Conservation (phyloP, 2,797 vertebrate species). For the Oreochromis grahami region DNA sequence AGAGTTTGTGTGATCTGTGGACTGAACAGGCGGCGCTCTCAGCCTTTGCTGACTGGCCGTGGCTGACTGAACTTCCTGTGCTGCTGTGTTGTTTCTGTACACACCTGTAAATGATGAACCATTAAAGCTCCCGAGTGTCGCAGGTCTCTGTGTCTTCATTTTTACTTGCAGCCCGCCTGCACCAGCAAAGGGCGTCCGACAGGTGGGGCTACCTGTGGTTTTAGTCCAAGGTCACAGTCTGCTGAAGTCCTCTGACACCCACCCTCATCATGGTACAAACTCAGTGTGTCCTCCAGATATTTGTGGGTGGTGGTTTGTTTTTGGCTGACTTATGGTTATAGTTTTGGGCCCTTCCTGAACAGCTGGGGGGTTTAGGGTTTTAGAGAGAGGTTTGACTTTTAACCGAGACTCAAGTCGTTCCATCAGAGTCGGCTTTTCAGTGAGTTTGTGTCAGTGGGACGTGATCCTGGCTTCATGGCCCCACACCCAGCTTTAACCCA, state of each 20-base stretch:
- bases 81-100: not conserved
- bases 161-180: too few species aligned
- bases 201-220: not conserved
- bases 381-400: not conserved
- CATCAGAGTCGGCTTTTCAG: not conserved
- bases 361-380: not conserved
- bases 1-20: not conserved
- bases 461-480: not conserved
- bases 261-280: not conserved
- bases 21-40: not conserved
- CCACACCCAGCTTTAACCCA: not conserved
- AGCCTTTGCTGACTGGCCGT: not conserved
- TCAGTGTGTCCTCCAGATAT: not conserved
- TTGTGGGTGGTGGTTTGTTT: not conserved
- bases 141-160: not conserved
- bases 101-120: not conserved
- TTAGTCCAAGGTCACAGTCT: not conserved
- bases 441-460: not conserved
- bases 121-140: not conserved
- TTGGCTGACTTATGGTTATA: too few species aligned
- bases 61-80: not conserved
- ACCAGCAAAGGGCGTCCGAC: accelerated
- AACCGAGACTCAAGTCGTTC: not conserved
- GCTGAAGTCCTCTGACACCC: not conserved
- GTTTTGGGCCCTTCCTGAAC: not conserved